These are phyloP conservation scores for Catharus fuscescens DNA, from an alignment of 2,113 vertebrate genomes.

Conservation along the genomic window DNA sequence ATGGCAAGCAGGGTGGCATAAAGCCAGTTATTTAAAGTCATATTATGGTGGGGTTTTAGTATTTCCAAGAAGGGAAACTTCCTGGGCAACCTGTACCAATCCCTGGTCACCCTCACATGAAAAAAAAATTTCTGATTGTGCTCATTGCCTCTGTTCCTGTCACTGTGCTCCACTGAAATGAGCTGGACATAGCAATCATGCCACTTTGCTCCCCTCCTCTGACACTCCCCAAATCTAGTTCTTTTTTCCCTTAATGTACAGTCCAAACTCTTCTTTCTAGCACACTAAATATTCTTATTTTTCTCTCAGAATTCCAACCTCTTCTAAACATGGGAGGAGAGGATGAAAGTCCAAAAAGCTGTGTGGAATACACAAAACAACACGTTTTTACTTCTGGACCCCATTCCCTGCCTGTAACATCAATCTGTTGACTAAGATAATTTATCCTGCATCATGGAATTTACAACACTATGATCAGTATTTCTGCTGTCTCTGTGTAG, in stretches of 20 bases:
- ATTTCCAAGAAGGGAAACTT: not conserved
- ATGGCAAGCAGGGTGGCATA: not conserved
- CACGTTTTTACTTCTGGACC: not conserved
- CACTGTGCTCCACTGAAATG: not conserved
- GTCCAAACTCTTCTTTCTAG: not conserved
- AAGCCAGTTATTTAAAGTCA: not conserved
- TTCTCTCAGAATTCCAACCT: not conserved
- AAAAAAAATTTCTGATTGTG: not conserved
- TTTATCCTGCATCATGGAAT: not conserved
- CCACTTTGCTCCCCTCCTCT: not conserved
- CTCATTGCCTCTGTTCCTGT: not conserved
- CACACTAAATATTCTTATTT: not conserved
- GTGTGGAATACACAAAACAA: not conserved
- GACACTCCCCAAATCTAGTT: not conserved
- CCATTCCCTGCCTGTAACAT: not conserved
- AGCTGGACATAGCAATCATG: not conserved
- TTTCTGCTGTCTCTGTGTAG: not conserved
- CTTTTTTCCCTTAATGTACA: not conserved
- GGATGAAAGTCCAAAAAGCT: not conserved
- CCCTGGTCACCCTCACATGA: not conserved
- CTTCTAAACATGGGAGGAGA: not conserved
- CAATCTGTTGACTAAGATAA: not conserved
- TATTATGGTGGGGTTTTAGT: fast-evolving
- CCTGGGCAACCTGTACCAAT: not conserved
- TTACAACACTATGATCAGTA: not conserved